phyloP scores from a whole-genome alignment of 2,797 vertebrate species.

The Siniperca scherzeri region DNA sequence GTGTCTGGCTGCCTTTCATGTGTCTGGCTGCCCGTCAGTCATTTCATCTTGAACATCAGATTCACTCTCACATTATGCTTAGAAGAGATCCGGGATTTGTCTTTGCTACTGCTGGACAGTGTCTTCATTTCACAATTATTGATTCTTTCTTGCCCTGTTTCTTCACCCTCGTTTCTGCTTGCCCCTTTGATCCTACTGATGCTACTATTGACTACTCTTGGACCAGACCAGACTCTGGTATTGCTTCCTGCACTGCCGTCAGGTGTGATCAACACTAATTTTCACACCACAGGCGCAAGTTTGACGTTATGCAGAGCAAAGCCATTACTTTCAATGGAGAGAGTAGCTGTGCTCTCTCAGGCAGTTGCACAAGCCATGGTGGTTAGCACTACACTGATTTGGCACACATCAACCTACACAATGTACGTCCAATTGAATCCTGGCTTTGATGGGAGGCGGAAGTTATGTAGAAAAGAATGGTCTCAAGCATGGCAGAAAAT shows the following conservation, averaged over 20 bases:
- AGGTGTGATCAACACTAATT: neutral
- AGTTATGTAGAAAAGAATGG: neutral
- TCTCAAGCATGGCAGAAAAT: neutral
- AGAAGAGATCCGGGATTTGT: neutral
- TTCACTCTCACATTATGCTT: neutral
- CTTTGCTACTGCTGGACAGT: neutral
- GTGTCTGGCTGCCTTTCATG: slow-evolving; percentile 12
- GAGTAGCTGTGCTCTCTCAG: too few species aligned
- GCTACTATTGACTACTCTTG: too few species aligned
- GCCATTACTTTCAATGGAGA: neutral
- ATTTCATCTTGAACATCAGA: slow-evolving; percentile 9
- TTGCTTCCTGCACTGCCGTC: too few species aligned
- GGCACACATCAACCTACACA: neutral
- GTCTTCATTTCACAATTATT: neutral
- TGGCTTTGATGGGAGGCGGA: neutral
- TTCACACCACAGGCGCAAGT: neutral
- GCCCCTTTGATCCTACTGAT: too few species aligned
- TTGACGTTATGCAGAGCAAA: neutral
- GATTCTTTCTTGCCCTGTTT: too few species aligned
- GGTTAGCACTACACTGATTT: neutral
- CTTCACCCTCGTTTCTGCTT: too few species aligned
- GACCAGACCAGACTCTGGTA: too few species aligned
- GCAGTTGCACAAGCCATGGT: too few species aligned
- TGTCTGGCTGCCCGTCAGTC: slow-evolving; percentile 21
- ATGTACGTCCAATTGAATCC: neutral